Evolutionary conservation across 2,888 invertebrate genomes (phyloP), one percentile per base, ranked within the genome.

Genomic region (Quadriops clusia): DNA sequence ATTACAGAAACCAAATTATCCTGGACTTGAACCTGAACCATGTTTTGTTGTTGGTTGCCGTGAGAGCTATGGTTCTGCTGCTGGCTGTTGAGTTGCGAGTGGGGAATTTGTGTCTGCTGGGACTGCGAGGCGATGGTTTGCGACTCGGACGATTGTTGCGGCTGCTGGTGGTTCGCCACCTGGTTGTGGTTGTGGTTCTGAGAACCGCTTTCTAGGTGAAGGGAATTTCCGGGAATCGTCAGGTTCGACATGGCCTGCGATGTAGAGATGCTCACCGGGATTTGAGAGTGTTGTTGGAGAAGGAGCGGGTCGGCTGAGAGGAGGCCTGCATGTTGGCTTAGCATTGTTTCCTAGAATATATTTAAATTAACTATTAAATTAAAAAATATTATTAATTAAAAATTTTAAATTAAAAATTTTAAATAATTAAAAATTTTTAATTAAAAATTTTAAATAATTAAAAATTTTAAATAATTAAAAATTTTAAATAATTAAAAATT

Each of bases 251-350:
- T 44, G n/a, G 53, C 50, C 38, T 61, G 62, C 30, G 58, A 52
- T 29, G 57, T 56, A 10, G 58, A 46, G 33, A 60, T 56, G 38
- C 56, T 58, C 10, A 58, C 59, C 7, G 60, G 60, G 32, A 61
- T 58, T 43, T 61, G 61, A 3, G 54, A 46, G 38, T 62, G 58
- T 32, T 61, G 60, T 32, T 59, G 59, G 9, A 62, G 41, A 8
- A 62, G 46, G 27, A 61, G 42, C 13, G 58, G 56, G 34, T 60
- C 60, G 20, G 56, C 46, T 28, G 55, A 54, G 26, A 61, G 47
- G 11, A 61, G 64, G 3, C 56, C 51, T 3, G 58, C 46, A 53
- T 72, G 72, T 41, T 72, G 72, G n/a, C 70, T 65, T 33, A 74
- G 59, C 51, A 72, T 54, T 13, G 53, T 49, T 40, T 61, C 61